These are phyloP conservation scores for Porphyrio hochstetteri DNA, from an alignment of 2,113 vertebrate species.

Conservation along the genomic window DNA sequence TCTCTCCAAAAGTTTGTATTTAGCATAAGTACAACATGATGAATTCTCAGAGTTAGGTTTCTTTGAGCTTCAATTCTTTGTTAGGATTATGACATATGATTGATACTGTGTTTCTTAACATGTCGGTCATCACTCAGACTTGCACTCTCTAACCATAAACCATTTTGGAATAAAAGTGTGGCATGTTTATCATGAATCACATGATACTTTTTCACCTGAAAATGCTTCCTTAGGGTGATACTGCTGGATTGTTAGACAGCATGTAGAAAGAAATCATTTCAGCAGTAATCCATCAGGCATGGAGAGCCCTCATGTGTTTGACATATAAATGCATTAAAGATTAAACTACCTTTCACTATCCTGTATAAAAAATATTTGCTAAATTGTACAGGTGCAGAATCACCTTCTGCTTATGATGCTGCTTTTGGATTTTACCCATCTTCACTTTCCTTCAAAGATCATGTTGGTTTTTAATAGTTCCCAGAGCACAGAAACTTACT, in stretches of 20 bases:
- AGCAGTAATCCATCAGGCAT: background rate
- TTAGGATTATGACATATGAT: background rate
- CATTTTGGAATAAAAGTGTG: constrained; percentile 1
- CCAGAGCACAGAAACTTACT: background rate
- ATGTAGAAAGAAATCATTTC: background rate
- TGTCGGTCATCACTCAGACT: background rate
- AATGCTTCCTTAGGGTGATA: constrained; percentile 44
- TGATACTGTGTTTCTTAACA: background rate
- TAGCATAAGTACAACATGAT: background rate
- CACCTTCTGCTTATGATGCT: background rate
- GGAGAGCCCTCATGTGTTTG: constrained; percentile 54
- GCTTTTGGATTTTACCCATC: background rate
- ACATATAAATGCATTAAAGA: background rate
- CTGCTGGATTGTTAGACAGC: constrained; percentile 28
- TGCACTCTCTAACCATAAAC: background rate
- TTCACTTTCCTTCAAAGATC: constrained; percentile 33
- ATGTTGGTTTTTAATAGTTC: constrained; percentile 33
- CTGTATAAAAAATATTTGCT: constrained; percentile 16
- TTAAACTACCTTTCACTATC: background rate
- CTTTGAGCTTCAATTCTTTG: background rate
- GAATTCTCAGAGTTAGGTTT: background rate
- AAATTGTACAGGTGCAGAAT: background rate
- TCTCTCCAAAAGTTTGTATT: background rate
- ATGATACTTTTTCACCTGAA: background rate
- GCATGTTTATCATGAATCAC: background rate